phyloP scores from a whole-genome alignment of 2,888 invertebrate species.

The Dastarcus helophoroides region DNA sequence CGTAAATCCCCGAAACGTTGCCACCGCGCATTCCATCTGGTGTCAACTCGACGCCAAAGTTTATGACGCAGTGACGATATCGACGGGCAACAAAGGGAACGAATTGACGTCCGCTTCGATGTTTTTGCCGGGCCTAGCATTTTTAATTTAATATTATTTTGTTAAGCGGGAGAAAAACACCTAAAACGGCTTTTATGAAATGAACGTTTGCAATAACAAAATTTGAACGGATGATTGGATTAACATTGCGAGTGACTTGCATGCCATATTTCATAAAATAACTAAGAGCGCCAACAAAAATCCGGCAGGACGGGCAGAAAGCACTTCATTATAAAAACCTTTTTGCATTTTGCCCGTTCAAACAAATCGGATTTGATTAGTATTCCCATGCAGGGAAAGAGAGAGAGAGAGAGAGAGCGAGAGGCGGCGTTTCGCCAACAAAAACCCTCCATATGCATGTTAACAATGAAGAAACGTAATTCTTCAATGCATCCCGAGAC shows the following conservation, averaged over 20 bases:
- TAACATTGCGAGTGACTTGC: conserved; percentile 25
- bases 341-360: conserved; percentile 32
- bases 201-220: conserved; percentile 29
- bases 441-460: conserved; percentile 23
- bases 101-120: no score
- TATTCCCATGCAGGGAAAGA: conserved; percentile 22
- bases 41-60: no score
- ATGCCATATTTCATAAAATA: conserved; percentile 28
- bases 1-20: no score
- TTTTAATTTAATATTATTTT: no score
- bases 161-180: conserved; percentile 3
- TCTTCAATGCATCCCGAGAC: conserved; percentile 27
- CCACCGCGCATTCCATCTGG: no score
- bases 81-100: no score
- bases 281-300: conserved; percentile 29
- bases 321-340: conserved; percentile 34
- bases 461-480: conserved; percentile 29
- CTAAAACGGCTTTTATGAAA: conserved; percentile 25
- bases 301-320: conserved; percentile 30
- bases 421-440: neutral
- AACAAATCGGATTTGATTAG: conserved; percentile 34
- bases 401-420: conserved; percentile 10
- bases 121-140: no score
- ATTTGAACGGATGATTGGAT: conserved; percentile 28
- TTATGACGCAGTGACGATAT: no score